Base-by-base conservation (phyloP, 2,888 invertebrate species). In the Pseudococcus longispinus region DNA sequence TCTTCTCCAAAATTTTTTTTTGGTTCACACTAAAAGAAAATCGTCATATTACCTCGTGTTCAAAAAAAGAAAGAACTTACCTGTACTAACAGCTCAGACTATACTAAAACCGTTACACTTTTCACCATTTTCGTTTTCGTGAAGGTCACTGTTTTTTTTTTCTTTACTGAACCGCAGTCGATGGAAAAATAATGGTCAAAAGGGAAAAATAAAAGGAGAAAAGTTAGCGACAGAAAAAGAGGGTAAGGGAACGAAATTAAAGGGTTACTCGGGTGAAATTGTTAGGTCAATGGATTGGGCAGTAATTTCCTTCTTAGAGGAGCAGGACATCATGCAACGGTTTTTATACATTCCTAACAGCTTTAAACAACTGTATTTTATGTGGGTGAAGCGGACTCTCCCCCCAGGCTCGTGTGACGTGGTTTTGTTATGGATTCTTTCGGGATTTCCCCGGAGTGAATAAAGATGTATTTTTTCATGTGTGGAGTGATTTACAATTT, bases 241-340 rank as follows among this genome's bases (percentile, higher is more conserved):
- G 32, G 84, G 60, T 60, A 51, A 20, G 15, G 37, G 32, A 84
- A 84, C 51, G 84, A 84, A 84, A 84, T 84, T 84, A 84, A 84
- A 84, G 84, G 84, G 84, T 84, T 84, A 84, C 32, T 84, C 60
- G 84, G 60, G 84, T 55, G 60, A 60, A 84, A 84, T 55, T 84
- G 84, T 84, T 84, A 51, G 84, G 84, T 84, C 84, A 84, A 84
- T 29, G 84, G 60, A 84, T 84, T 60, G 84, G 84, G 84, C 84
- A 32, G 84, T 84, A 37, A 84, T 84, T 84, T 84, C 32, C 84
- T 84, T 84, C 55, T 84, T 84, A n/a, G n/a, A 84, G 84, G 60
- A 84, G 60, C 37, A 83, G 83, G 51, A 84, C 55, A 84, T 51
- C 84, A 84, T 84, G 51, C 84, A 84, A 84, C 60, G 60, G 51